These are phyloP conservation scores for Upupa epops DNA, from an alignment of 2,113 vertebrate species.

Conservation along the genomic window DNA sequence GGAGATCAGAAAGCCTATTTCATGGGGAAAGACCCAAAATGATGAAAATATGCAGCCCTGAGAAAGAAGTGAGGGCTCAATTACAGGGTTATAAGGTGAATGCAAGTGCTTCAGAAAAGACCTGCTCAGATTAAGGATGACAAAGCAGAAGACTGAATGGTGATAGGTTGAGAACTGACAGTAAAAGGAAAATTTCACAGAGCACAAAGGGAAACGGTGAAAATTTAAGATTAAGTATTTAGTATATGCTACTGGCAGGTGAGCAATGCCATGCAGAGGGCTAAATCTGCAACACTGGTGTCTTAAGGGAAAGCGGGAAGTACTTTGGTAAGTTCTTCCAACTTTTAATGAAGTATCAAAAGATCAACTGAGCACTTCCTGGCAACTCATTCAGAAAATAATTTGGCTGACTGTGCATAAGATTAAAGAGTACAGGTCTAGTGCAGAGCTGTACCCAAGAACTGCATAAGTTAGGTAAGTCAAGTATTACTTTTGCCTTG, in stretches of 20 bases:
- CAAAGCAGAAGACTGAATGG: not conserved
- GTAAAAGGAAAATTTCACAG: not conserved
- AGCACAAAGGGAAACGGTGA: not conserved
- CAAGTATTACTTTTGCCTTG: not conserved
- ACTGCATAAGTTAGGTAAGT: not conserved
- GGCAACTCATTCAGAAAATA: not conserved
- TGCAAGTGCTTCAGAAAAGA: not conserved
- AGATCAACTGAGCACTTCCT: not conserved
- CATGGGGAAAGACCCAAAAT: not conserved
- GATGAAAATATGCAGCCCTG: not conserved
- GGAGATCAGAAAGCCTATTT: not conserved
- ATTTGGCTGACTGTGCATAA: not conserved
- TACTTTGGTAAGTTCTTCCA: not conserved
- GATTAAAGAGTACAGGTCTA: not conserved
- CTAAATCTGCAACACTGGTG: not conserved
- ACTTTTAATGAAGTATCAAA: not conserved
- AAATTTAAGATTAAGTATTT: slow-evolving; percentile 1
- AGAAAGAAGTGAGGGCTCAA: not conserved
- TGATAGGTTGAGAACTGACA: not conserved
- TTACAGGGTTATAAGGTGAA: not conserved
- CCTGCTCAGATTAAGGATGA: not conserved
- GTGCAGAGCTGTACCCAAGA: not conserved
- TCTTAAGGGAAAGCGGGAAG: not conserved
- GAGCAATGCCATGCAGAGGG: not conserved
- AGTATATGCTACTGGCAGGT: not conserved